Conservation (phyloP, 2,797 vertebrate genomes). For the Hydrocynus forskahlii region DNA sequence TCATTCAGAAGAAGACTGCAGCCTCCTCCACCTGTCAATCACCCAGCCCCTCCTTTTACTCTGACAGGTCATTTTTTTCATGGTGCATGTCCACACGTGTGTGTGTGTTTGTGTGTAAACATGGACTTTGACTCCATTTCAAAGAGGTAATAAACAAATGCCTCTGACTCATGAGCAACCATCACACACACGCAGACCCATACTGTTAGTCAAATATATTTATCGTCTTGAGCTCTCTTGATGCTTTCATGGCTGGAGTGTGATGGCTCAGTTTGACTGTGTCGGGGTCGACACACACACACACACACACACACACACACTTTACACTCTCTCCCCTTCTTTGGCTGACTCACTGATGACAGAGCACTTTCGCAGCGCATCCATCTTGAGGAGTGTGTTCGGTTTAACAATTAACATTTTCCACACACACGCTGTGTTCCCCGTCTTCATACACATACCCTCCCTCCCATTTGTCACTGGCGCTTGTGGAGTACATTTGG, state of each 20-base stretch:
- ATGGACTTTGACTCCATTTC: slow-evolving; percentile 43
- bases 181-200: not conserved
- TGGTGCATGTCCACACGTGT: not conserved
- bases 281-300: slow-evolving; percentile 17
- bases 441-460: not conserved
- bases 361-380: slow-evolving; percentile 17
- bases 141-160: slow-evolving; percentile 40
- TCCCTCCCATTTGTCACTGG: not conserved
- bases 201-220: slow-evolving; percentile 8
- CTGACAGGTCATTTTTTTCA: not conserved
- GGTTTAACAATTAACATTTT: slow-evolving; percentile 3
- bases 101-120: slow-evolving; percentile 20
- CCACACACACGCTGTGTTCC: not conserved
- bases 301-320: not conserved
- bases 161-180: not conserved
- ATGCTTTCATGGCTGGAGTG: slow-evolving; percentile 18
- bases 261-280: slow-evolving; percentile 36
- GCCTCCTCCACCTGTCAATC: slow-evolving; percentile 30
- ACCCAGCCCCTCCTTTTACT: not conserved
- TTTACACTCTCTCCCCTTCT: not conserved
- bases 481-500: not conserved
- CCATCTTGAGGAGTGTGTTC: not conserved
- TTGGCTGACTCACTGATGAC: slow-evolving; percentile 14
- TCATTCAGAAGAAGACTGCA: slow-evolving; percentile 33
- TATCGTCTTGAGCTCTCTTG: slow-evolving; percentile 21